Evolutionary conservation across 64 coral and sea anemone genomes (phyloP).

Genomic region (Orbicella faveolata): DNA sequence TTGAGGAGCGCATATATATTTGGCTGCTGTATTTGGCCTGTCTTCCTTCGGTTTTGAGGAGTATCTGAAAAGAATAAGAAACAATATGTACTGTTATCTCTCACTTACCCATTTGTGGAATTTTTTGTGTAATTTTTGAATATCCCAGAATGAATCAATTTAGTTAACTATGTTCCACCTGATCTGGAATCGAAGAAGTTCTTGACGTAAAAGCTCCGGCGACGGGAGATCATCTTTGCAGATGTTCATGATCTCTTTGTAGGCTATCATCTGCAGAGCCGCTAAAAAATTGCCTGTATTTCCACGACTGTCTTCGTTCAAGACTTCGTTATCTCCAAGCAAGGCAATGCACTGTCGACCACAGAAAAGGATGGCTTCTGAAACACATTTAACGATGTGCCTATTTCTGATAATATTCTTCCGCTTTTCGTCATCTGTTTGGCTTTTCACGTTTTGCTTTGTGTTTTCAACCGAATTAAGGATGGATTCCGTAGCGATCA

Average conservation of each 20-base stretch:
- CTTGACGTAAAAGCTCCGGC: constrained; percentile 28
- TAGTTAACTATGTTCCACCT: constrained; percentile 24
- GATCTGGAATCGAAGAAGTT: constrained; percentile 30
- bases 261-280: constrained; percentile 61
- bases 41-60: constrained; percentile 40
- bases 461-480: constrained; percentile 42
- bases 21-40: constrained; percentile 59
- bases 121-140: constrained; percentile 28
- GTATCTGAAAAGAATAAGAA: constrained; percentile 48
- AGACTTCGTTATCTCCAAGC: constrained; percentile 47
- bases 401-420: constrained; percentile 53
- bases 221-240: constrained; percentile 34
- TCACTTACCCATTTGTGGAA: constrained; percentile 39
- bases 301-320: constrained; percentile 34
- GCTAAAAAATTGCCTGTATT: constrained; percentile 62
- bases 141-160: constrained; percentile 9
- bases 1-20: constrained; percentile 33
- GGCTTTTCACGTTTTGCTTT: constrained; percentile 37
- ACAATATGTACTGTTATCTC: constrained; percentile 29
- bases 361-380: constrained; percentile 31
- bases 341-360: constrained; percentile 60
- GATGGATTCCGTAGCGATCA: not conserved
- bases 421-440: constrained; percentile 44
- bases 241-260: not conserved
- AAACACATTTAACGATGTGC: constrained; percentile 37